Conservation (phyloP, 2,113 vertebrate genomes). For the Corythaixoides concolor region DNA sequence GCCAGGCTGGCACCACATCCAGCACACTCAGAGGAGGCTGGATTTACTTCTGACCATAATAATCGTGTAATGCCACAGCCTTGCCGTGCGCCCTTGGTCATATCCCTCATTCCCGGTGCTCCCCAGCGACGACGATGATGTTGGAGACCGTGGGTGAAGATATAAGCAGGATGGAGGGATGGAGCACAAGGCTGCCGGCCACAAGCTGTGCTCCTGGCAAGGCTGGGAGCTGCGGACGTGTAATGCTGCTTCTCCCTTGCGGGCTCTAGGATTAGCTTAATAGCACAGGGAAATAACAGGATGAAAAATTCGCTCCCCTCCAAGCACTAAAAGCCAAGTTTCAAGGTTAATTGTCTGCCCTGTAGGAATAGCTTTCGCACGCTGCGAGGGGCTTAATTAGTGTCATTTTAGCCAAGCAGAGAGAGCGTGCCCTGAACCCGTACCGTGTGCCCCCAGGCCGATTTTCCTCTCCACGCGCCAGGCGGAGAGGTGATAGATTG, state of each 20-base stretch:
- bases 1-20: not conserved
- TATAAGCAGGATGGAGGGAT: not conserved
- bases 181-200: not conserved
- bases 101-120: not conserved
- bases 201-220: constrained; percentile 16
- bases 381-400: constrained; percentile 59
- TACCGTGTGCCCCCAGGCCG: not conserved
- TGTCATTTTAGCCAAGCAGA: constrained; percentile 57
- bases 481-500: constrained; percentile 2
- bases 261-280: constrained; percentile 41
- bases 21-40: not conserved
- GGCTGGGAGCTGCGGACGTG: not conserved
- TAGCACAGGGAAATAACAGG: constrained; percentile 37
- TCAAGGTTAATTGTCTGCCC: constrained; percentile 61
- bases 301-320: constrained; percentile 48
- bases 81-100: not conserved
- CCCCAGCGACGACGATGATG: not conserved
- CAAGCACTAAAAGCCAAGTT: constrained; percentile 62
- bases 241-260: not conserved
- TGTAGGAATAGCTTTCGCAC: constrained; percentile 48
- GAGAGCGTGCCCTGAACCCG: not conserved
- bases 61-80: not conserved
- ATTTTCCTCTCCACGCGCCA: not conserved
- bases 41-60: not conserved
- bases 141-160: not conserved